Conservation (phyloP, 1,140 invertebrate species). For the Acromyrmex charruanus region DNA sequence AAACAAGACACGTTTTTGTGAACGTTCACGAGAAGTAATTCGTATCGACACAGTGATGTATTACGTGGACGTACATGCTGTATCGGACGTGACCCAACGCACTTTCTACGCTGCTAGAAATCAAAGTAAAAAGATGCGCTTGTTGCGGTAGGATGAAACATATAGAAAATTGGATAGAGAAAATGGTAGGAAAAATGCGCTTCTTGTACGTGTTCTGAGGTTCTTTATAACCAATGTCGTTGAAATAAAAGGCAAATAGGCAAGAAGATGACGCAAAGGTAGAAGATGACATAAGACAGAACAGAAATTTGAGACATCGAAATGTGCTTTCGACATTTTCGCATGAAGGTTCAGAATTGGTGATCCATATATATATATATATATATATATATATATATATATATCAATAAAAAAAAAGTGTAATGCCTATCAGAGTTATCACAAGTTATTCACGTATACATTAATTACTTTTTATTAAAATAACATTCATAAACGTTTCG, state of each 20-base stretch:
- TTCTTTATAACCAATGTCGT: slow-evolving; percentile 8
- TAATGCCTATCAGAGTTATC: no score
- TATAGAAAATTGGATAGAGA: slow-evolving; percentile 39
- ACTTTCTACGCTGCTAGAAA: slow-evolving; percentile 13
- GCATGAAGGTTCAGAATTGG: background rate
- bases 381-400: no score
- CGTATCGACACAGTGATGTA: slow-evolving; percentile 33
- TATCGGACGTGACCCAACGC: slow-evolving; percentile 37
- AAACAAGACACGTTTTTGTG: background rate
- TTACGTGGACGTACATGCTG: background rate
- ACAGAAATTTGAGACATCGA: slow-evolving; percentile 3
- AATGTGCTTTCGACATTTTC: background rate
- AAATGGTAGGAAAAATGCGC: slow-evolving; percentile 8
- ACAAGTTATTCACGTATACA: no score
- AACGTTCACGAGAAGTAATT: background rate
- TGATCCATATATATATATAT: no score
- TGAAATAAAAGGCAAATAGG: slow-evolving; percentile 29
- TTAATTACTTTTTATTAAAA: no score
- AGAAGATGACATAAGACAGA: background rate
- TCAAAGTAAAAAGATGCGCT: slow-evolving; percentile 7
- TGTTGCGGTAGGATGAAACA: background rate
- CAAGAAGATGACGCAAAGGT: background rate
- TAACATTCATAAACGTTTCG: no score
- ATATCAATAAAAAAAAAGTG: no score
- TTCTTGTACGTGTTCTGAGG: background rate